Evolutionary conservation across 2,888 invertebrate species (phyloP).

Genomic region (Plagodis pulveraria): DNA sequence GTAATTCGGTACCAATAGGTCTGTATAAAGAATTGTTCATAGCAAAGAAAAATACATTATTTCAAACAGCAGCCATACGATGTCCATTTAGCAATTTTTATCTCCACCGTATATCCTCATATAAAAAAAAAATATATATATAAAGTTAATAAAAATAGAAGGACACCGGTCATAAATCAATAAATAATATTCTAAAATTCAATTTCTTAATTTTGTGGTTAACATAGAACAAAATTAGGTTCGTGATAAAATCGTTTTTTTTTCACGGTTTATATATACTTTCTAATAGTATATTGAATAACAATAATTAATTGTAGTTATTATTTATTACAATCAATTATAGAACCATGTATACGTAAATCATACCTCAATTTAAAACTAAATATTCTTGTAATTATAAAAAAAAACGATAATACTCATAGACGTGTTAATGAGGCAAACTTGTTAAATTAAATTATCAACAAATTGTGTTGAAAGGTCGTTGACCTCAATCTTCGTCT

Average conservation of each 20-base stretch:
- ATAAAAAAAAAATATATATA: no score
- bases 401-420: conserved; percentile 33
- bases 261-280: neutral
- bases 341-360: conserved; percentile 87
- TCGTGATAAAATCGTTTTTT: neutral
- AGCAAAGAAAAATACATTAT: no score
- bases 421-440: conserved; percentile 24
- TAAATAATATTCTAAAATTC: no score
- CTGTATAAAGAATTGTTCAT: no score
- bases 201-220: no score
- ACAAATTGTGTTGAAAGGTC: neutral
- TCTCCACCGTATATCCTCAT: no score
- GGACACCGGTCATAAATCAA: no score
- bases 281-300: conserved; percentile 7
- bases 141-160: no score
- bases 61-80: no score
- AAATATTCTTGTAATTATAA: conserved; percentile 42
- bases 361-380: conserved; percentile 84
- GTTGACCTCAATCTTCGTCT: neutral
- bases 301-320: conserved; percentile 16
- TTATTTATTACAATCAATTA: conserved; percentile 28
- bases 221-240: no score
- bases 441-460: conserved; percentile 15
- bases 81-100: no score
- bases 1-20: no score